Evolutionary conservation across 2,797 vertebrate species (phyloP).

Genomic region (Macrochelys suwanniensis): DNA sequence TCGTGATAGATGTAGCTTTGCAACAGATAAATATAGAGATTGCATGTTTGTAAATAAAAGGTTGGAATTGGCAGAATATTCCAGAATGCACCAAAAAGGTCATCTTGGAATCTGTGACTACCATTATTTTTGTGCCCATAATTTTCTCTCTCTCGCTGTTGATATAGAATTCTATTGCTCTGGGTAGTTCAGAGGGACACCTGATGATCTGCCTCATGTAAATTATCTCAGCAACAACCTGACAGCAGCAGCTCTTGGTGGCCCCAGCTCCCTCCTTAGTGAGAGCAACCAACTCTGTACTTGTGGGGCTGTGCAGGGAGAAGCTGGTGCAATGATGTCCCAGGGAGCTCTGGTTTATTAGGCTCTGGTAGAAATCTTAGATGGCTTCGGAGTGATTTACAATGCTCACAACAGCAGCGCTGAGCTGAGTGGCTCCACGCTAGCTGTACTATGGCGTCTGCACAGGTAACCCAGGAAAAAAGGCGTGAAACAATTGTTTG

Average conservation of each 20-base stretch:
- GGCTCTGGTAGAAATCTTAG: not conserved
- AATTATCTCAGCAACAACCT: not conserved
- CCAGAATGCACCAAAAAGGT: not conserved
- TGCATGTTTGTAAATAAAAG: not conserved
- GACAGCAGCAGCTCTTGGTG: not conserved
- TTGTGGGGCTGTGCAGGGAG: rapidly evolving
- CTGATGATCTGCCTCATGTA: not conserved
- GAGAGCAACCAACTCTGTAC: not conserved
- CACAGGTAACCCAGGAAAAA: too few relatives aligned
- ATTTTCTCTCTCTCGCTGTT: not conserved
- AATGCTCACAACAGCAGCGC: too few relatives aligned
- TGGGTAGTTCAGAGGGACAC: not conserved
- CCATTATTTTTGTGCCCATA: not conserved
- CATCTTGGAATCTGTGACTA: not conserved
- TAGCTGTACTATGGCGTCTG: too few relatives aligned
- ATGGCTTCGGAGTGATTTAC: not conserved
- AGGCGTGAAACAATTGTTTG: too few relatives aligned
- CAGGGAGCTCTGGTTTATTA: not conserved
- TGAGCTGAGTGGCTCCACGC: too few relatives aligned
- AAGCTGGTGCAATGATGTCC: not conserved
- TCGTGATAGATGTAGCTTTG: not conserved
- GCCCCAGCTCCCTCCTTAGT: not conserved
- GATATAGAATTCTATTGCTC: not conserved
- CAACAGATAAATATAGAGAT: not conserved
- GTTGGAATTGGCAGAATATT: not conserved